Conservation (phyloP, 1,140 invertebrate species). For the Thereuonema tuberculata region DNA sequence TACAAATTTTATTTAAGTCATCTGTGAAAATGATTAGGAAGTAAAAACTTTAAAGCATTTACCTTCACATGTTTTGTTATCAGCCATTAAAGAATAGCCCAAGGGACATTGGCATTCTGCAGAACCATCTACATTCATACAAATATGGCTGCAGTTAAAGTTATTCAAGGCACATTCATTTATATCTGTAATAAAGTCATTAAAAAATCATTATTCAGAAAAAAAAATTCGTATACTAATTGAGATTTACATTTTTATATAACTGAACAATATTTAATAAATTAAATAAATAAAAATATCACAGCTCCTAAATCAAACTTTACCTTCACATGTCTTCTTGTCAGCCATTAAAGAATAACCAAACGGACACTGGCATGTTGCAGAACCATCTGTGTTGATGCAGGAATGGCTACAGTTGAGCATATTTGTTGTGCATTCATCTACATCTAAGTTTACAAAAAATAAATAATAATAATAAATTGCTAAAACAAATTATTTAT, state of each 20-base stretch:
- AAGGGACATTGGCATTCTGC: background rate
- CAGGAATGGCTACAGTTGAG: background rate
- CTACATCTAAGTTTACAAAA: too few species aligned
- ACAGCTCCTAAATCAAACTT: too few species aligned
- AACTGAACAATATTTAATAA: too few species aligned
- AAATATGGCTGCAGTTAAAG: background rate
- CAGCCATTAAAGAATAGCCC: background rate
- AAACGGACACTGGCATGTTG: background rate
- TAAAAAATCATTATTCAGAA: slow-evolving; percentile 5
- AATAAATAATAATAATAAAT: too few species aligned
- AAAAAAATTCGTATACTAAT: slow-evolving; percentile 15
- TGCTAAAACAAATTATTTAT: too few species aligned
- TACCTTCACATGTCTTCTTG: slow-evolving; percentile 6
- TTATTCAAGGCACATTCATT: slow-evolving; percentile 21
- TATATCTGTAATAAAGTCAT: slow-evolving; percentile 14
- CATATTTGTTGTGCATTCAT: slow-evolving; percentile 20
- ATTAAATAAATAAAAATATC: too few species aligned
- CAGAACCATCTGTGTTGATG: background rate
- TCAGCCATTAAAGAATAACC: background rate
- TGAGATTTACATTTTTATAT: too few species aligned
- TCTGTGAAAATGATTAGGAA: too few species aligned
- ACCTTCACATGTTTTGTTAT: slow-evolving; percentile 1
- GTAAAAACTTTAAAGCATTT: too few species aligned
- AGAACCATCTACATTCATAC: background rate
- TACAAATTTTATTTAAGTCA: too few species aligned